Conservation (phyloP, 2,797 vertebrate species). For the Mergus octosetaceus region DNA sequence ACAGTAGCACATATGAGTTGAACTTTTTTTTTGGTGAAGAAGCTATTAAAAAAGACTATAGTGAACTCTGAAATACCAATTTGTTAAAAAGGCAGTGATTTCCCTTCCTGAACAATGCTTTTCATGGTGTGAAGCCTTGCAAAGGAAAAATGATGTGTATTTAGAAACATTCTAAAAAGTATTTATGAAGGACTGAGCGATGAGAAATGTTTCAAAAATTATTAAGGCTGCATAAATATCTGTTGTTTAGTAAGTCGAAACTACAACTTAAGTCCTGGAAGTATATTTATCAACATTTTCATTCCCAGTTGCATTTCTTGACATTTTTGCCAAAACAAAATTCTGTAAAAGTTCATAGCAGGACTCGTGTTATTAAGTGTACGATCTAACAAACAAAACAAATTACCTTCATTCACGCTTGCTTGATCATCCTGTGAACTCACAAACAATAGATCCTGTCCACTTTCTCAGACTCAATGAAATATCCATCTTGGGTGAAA, state of each 20-base stretch:
- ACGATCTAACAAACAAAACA: background rate
- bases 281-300: background rate
- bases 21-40: background rate
- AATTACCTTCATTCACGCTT: background rate
- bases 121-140: background rate
- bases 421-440: background rate
- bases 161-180: background rate
- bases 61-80: background rate
- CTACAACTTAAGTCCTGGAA: background rate
- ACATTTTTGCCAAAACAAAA: conserved; percentile 36
- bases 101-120: background rate
- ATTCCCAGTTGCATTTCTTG: background rate
- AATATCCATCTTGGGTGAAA: background rate
- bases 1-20: background rate
- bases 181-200: background rate
- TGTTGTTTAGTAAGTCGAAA: background rate
- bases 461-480: background rate
- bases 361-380: background rate
- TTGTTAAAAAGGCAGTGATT: background rate
- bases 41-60: background rate
- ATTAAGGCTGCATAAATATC: background rate
- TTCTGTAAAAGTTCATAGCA: background rate
- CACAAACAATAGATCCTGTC: background rate
- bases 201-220: background rate
- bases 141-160: background rate